Conservation (phyloP, 2,888 invertebrate genomes). For the Lapara coniferarum region DNA sequence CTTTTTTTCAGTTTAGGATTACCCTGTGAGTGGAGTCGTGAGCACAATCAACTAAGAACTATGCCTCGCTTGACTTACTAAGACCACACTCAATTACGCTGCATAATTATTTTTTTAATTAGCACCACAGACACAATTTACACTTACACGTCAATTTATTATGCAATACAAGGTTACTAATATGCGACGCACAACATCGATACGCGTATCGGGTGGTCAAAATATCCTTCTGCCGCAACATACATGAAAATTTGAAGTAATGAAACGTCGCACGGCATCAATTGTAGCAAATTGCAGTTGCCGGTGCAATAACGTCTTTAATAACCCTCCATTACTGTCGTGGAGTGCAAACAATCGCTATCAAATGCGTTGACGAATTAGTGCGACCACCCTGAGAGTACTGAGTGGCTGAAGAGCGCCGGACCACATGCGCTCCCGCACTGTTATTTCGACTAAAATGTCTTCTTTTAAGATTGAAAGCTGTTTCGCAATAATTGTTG, state of each 20-base stretch:
- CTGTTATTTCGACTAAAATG: constrained; percentile 23
- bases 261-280: constrained; percentile 48
- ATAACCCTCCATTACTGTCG: constrained; percentile 67
- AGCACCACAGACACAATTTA: not conserved
- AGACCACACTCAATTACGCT: not conserved
- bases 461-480: constrained; percentile 24
- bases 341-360: constrained; percentile 72
- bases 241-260: constrained; percentile 46
- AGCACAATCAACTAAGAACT: not conserved
- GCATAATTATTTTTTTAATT: constrained; percentile 10
- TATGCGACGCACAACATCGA: not conserved
- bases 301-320: constrained; percentile 67
- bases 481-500: constrained; percentile 16
- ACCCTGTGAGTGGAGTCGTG: too few species aligned
- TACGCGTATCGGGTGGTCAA: constrained; percentile 27
- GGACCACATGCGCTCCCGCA: constrained; percentile 7
- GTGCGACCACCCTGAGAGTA: constrained; percentile 57
- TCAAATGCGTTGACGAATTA: constrained; percentile 66
- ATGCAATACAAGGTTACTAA: not conserved
- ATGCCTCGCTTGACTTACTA: not conserved
- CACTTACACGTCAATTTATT: not conserved
- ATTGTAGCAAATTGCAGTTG: constrained; percentile 67
- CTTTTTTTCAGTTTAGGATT: too few species aligned
- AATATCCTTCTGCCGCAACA: constrained; percentile 37
- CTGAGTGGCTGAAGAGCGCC: not conserved